Evolutionary conservation across 1,140 invertebrate species (phyloP), one percentile per base, ranked within the genome.

Genomic region (Apocrypta bakeri): DNA sequence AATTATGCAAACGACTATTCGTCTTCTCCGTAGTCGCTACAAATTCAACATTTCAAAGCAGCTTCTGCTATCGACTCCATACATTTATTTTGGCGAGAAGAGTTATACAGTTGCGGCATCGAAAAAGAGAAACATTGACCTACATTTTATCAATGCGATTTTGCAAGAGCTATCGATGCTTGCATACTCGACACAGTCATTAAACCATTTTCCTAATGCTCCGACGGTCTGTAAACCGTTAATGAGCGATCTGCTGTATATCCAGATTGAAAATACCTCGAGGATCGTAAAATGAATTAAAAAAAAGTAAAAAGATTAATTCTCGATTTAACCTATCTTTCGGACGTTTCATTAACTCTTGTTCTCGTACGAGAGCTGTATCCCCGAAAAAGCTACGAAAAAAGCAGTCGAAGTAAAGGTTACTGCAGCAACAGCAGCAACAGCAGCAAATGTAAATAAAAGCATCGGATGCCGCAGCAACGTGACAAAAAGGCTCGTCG

Each of bases 111-210:
- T 1, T 17, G 37, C 71, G 24, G 3, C 11, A 21, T 7, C 40
- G 25, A 48, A 63, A 63, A 74, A 31, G 33, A 31, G 27, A 75
- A 75, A 63, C 73, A 75, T 68, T 78, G 37, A 78, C 64, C 64
- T 29, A 78, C 63, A 78, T 78, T 68, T 78, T 78, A 21, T 78
- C 24, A 61, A 78, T 42, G 64, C 42, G 37, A 42, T 69, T 69
- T 78, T 69, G n/a, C 64, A 78, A 78, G 64, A 42, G 29, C 21
- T 25, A 12, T 77, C 71, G 37, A 6, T 24, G 9, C 14, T 27
- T 7, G 66, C 66, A 29, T 29, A 27, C 9, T 27, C 66, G 66
- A 74, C 24, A 48, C 6, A 48, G 8, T 56, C 37, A 6, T 74
- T 74, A 74, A 40, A 74, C 9, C 56, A 11, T 56, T 14, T 25